Base-by-base conservation (phyloP, 2,797 vertebrate genomes). In the Sebastes iracundus region DNA sequence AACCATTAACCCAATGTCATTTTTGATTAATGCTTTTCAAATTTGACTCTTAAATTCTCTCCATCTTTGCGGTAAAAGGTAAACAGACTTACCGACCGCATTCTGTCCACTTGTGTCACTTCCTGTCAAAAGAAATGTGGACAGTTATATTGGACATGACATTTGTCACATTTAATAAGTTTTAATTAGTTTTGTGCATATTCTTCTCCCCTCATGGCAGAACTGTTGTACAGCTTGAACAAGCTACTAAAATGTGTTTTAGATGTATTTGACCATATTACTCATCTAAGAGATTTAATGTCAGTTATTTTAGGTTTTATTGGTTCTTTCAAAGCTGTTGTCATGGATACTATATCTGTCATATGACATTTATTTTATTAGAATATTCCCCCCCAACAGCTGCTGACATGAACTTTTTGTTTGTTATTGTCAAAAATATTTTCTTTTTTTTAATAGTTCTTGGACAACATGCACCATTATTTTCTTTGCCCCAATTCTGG, bases 401-500 rank as follows among this genome's bases (percentile, higher is more conserved):
- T 88, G 87, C 85, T 88, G 82, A 62, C 80, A 87, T 85, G 63
- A 88, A 82, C 65, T n/a, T 63, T 80, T 72, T 84, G 53, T 80
- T 89, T 85, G n/a, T 66, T 52, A 63, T 55, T 62, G 75, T 87
- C 75, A 77, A 76, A 77, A 22, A 22, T 81, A 11, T 64, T 61
- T 72, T 52, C 33, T 59, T 59, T 14, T 63, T 22, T 65, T 80
- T 56, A 58, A 67, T 70, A 68, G 52, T 77, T 86, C 46, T 79
- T 79, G 56, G 66, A 85, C 64, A 66, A 81, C 67, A 74, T 82
- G 78, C 85, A 86, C 77, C 86, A 83, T 92, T 89, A 82, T 85
- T 88, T 84, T 84, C 74, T 81, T 78, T 78, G 35, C 56, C 77
- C 86, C 77, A 11, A 2, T 75, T 91, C 73, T 70, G 87, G 87